Evolutionary conservation across 2,888 invertebrate genomes (phyloP).

Genomic region (Linyphia triangularis): DNA sequence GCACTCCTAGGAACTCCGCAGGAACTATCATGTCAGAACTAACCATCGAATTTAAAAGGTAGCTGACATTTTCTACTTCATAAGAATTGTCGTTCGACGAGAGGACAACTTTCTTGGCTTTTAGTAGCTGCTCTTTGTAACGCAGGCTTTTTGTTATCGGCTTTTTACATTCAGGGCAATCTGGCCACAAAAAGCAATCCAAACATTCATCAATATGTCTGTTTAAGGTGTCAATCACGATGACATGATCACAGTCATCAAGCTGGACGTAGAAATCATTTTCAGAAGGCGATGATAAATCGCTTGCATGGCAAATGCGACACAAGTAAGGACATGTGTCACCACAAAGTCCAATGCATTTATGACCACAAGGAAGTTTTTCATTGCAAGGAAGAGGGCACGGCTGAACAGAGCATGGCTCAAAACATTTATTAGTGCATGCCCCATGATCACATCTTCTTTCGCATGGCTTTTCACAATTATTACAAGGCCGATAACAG

Average conservation of each 20-base stretch:
- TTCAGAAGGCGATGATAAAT: conserved; percentile 76
- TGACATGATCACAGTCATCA: conserved; percentile 78
- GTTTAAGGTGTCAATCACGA: conserved; percentile 78
- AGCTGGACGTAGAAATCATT: conserved; percentile 77
- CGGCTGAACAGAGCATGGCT: conserved; percentile 79
- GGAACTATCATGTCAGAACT: conserved; percentile 18
- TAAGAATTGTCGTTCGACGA: not conserved
- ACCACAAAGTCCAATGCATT: conserved; percentile 86
- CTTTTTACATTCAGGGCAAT: conserved; percentile 46
- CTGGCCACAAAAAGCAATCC: conserved; percentile 41
- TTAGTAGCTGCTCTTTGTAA: conserved; percentile 27
- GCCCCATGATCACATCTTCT: conserved; percentile 26
- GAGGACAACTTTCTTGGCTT: conserved; percentile 7
- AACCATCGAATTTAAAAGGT: conserved; percentile 16
- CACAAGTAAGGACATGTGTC: conserved; percentile 85
- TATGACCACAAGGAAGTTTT: conserved; percentile 82
- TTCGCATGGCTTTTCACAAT: conserved; percentile 77
- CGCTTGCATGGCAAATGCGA: conserved; percentile 81
- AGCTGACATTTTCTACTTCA: conserved; percentile 3
- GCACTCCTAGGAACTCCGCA: conserved; percentile 12
- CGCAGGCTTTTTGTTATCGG: conserved; percentile 21
- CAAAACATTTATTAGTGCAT: conserved; percentile 78
- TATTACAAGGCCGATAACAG: conserved; percentile 78
- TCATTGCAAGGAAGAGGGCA: conserved; percentile 79
- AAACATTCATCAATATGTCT: conserved; percentile 37